These are phyloP conservation scores for Columba guinea DNA, from an alignment of 2,797 vertebrate genomes.

Conservation along the genomic window DNA sequence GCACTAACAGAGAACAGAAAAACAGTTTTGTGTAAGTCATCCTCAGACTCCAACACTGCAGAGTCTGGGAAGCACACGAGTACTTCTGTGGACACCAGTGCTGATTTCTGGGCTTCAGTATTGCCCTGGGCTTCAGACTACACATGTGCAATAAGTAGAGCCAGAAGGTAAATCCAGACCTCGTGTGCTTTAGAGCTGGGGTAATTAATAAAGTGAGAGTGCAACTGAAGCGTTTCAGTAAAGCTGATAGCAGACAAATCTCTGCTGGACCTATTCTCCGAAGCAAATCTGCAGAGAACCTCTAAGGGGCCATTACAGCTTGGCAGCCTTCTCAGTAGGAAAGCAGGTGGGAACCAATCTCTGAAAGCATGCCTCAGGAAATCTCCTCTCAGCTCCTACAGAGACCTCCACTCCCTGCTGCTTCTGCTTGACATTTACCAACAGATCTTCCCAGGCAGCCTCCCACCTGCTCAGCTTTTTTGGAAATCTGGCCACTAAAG, in stretches of 20 bases:
- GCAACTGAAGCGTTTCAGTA: neutral
- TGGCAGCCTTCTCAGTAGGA: neutral
- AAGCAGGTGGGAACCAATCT: neutral
- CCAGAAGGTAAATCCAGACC: neutral
- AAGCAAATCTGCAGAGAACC: neutral
- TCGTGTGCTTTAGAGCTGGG: neutral
- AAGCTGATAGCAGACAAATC: neutral
- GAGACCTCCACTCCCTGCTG: neutral
- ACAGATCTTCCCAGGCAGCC: neutral
- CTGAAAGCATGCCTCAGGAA: neutral
- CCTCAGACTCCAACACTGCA: neutral
- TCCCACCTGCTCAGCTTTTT: neutral
- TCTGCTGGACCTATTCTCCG: neutral
- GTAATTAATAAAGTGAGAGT: neutral
- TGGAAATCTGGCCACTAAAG: neutral
- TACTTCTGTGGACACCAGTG: neutral
- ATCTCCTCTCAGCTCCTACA: neutral
- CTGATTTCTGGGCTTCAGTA: neutral
- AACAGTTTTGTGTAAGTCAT: neutral
- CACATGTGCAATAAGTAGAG: neutral
- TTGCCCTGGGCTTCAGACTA: neutral
- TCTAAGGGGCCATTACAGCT: neutral
- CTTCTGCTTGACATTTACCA: neutral
- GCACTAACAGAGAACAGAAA: neutral
- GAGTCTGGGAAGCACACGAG: neutral